A percentile compares a stretch with the other conserved stretches of the same genome.
Evolutionary conservation across 35 echinoderm and acorn worm species (phyloP).

Genomic region (Holothuria glaberrima): DNA sequence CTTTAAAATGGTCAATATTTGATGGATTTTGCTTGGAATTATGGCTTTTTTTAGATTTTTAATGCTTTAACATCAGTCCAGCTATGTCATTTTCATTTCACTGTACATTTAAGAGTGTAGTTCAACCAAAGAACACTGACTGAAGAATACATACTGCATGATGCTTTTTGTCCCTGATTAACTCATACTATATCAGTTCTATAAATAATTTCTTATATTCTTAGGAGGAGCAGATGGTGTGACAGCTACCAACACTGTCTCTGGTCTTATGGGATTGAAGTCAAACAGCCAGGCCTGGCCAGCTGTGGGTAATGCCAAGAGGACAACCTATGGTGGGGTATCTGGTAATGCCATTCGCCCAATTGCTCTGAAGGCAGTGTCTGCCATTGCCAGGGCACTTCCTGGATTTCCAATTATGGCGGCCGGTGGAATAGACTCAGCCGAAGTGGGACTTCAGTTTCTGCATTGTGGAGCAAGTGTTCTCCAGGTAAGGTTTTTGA

Average conservation of each 20-base stretch:
- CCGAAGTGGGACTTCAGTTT: conserved; percentile 90
- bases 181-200: too few relatives aligned
- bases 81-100: too few relatives aligned
- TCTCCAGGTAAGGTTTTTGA: conserved; percentile 66
- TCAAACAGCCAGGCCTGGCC: conserved; percentile 82
- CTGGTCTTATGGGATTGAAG: conserved; percentile 95
- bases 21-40: too few relatives aligned
- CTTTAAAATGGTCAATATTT: too few relatives aligned
- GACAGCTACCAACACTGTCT: conserved; percentile 97
- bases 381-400: conserved; percentile 84
- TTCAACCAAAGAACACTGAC: too few relatives aligned
- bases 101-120: too few relatives aligned
- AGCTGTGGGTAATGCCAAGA: conserved; percentile 77
- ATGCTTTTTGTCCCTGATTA: too few relatives aligned
- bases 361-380: conserved; percentile 92
- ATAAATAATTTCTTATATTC: neutral
- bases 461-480: conserved; percentile 86
- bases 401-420: conserved; percentile 96
- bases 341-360: conserved; percentile 97
- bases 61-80: too few relatives aligned
- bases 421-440: conserved; percentile 95
- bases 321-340: conserved; percentile 93
- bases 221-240: conserved; percentile 92
- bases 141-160: too few relatives aligned
- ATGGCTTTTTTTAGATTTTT: too few relatives aligned